A percentile compares a stretch with the other conserved stretches of the same genome.
Evolutionary conservation across 2,888 invertebrate species (phyloP).

Genomic region (Eledona agricola): DNA sequence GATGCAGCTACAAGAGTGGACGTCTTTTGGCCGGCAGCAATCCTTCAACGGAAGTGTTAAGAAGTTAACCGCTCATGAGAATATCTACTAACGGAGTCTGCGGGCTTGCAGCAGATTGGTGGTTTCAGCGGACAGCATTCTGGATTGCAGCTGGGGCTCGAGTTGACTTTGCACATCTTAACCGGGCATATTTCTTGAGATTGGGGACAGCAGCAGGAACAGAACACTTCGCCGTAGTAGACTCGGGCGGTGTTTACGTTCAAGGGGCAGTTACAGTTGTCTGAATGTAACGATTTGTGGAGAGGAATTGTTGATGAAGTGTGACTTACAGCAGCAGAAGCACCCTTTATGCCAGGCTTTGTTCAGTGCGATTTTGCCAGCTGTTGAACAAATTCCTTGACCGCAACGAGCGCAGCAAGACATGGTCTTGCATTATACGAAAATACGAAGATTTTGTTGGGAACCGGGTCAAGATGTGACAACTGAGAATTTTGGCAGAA

Average conservation of each 20-base stretch:
- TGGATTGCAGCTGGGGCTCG: conserved; percentile 16
- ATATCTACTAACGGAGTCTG: conserved; percentile 40
- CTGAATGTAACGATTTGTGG: conserved; percentile 40
- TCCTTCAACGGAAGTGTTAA: conserved; percentile 10
- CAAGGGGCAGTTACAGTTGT: conserved; percentile 45
- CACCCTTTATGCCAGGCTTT: conserved; percentile 54
- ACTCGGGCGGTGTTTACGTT: conserved; percentile 48
- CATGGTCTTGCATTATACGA: conserved; percentile 13
- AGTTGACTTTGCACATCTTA: conserved; percentile 16
- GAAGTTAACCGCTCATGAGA: background rate
- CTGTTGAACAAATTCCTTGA: conserved; percentile 46
- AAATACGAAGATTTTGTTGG: conserved; percentile 9
- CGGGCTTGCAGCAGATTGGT: conserved; percentile 14
- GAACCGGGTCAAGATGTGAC: too few species aligned
- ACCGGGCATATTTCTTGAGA: conserved; percentile 8
- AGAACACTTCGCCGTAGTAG: conserved; percentile 50
- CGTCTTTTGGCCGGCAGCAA: conserved; percentile 31
- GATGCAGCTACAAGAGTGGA: conserved; percentile 48
- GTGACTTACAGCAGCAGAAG: conserved; percentile 51
- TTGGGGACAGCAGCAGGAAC: conserved; percentile 31
- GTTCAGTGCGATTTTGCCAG: conserved; percentile 50
- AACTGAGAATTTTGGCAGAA: too few species aligned
- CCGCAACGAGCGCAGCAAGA: conserved; percentile 48
- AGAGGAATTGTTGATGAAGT: too few species aligned
- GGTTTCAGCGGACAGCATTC: conserved; percentile 4